Evolutionary conservation across 2,888 invertebrate species (phyloP).

Genomic region (Zygaena filipendulae): DNA sequence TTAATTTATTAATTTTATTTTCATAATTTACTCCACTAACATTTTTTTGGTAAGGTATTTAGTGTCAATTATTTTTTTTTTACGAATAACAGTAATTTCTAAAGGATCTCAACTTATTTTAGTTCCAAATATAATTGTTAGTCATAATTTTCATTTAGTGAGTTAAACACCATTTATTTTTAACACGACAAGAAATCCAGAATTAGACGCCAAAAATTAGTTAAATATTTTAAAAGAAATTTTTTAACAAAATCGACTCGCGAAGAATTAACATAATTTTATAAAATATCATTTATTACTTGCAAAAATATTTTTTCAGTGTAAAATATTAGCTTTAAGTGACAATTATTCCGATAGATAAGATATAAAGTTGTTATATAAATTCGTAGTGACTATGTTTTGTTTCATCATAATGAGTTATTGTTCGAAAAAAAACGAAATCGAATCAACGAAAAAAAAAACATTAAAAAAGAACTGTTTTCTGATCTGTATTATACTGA

Average conservation of each 20-base stretch:
- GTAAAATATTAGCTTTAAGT: slow-evolving; percentile 10
- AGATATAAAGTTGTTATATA: slow-evolving; percentile 35
- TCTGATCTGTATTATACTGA: slow-evolving; percentile 27
- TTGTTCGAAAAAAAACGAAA: too few relatives aligned
- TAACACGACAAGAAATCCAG: slow-evolving; percentile 23
- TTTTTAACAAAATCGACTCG: slow-evolving; percentile 6
- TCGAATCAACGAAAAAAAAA: slow-evolving; percentile 30
- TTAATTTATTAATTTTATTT: slow-evolving; percentile 47
- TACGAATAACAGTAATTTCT: slow-evolving; percentile 26
- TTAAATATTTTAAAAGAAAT: slow-evolving; percentile 38
- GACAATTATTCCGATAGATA: slow-evolving; percentile 19
- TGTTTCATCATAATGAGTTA: too few relatives aligned
- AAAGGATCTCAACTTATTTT: slow-evolving; percentile 58
- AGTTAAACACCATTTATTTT: slow-evolving; percentile 31
- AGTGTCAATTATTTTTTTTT: slow-evolving; percentile 25
- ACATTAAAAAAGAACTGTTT: slow-evolving; percentile 26
- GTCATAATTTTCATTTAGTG: slow-evolving; percentile 40
- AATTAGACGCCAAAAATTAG: slow-evolving; percentile 61
- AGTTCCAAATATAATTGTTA: slow-evolving; percentile 61
- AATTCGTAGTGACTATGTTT: slow-evolving; percentile 31
- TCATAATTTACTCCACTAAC: slow-evolving; percentile 14
- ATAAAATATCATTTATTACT: slow-evolving; percentile 19
- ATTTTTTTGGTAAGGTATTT: slow-evolving; percentile 27
- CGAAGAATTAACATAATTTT: too few relatives aligned
- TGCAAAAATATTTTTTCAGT: slow-evolving; percentile 25